phyloP scores from a whole-genome alignment of 2,888 invertebrate species.

The Hyposoter didymator region DNA sequence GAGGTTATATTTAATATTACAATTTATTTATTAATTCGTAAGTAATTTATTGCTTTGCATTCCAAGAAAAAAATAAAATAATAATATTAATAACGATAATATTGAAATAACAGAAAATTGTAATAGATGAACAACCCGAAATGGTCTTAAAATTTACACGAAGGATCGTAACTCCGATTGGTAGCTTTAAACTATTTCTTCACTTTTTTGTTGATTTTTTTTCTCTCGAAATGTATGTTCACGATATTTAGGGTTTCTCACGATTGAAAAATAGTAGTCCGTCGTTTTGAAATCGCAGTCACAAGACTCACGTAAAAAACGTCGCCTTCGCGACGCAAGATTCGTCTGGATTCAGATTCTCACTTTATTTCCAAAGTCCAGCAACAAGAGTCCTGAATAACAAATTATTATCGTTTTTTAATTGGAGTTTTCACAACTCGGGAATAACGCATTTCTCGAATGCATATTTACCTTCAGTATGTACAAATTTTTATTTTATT shows the following conservation, averaged over 20 bases:
- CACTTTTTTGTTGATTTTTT: constrained; percentile 35
- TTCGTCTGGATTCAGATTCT: not conserved
- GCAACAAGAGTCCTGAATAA: not conserved
- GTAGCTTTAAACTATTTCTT: constrained; percentile 42
- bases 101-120: constrained; percentile 43
- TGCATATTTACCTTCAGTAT: constrained; percentile 3
- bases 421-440: not conserved
- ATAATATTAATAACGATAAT: constrained; percentile 56
- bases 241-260: not conserved
- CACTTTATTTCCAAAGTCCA: not conserved
- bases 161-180: constrained; percentile 46
- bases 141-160: constrained; percentile 51
- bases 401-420: not conserved
- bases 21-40: constrained; percentile 79
- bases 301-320: not conserved
- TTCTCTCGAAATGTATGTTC: constrained; percentile 12
- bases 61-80: constrained; percentile 76
- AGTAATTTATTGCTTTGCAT: constrained; percentile 84
- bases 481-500: not conserved
- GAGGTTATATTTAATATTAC: constrained; percentile 78
- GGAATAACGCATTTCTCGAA: not conserved
- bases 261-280: not conserved
- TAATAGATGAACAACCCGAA: constrained; percentile 41
- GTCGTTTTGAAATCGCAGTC: not conserved
- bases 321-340: not conserved